Conservation (phyloP, 2,888 invertebrate genomes). For the Corythucha ciliata region DNA sequence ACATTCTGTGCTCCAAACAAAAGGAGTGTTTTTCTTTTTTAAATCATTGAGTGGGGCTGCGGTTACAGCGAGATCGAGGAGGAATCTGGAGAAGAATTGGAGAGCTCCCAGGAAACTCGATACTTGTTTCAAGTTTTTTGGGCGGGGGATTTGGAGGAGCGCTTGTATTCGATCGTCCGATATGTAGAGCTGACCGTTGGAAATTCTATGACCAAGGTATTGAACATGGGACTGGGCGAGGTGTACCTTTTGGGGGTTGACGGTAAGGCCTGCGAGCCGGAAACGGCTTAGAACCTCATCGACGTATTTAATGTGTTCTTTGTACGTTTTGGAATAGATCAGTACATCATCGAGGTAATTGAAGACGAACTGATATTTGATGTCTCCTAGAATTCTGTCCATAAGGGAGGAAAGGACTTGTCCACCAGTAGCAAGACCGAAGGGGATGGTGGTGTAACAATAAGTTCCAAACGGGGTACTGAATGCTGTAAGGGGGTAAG, state of each 20-base stretch:
- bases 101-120: conserved; percentile 9
- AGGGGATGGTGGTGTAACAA: conserved; percentile 22
- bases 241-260: conserved; percentile 32
- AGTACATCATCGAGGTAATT: conserved; percentile 29
- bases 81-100: conserved; percentile 12
- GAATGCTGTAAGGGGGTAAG: conserved; percentile 20
- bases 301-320: conserved; percentile 23
- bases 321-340: conserved; percentile 20
- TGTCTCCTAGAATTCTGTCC: conserved; percentile 25
- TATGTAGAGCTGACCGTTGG: conserved; percentile 3
- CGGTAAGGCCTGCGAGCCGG: conserved; percentile 28
- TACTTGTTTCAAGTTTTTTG: conserved; percentile 8
- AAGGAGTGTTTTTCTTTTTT: not conserved
- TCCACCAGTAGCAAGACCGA: conserved; percentile 24
- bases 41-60: too few species aligned
- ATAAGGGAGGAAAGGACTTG: conserved; percentile 22
- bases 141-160: conserved; percentile 8
- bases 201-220: conserved; percentile 22
- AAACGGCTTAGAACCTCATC: conserved; percentile 23
- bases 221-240: conserved; percentile 14
- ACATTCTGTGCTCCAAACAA: conserved; percentile 2
- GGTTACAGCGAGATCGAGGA: too few species aligned
- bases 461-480: conserved; percentile 19
- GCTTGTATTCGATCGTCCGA: conserved; percentile 2
- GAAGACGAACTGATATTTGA: conserved; percentile 24